These are phyloP conservation scores for Anoplopoma fimbria DNA, from an alignment of 2,113 vertebrate genomes.

Conservation along the genomic window DNA sequence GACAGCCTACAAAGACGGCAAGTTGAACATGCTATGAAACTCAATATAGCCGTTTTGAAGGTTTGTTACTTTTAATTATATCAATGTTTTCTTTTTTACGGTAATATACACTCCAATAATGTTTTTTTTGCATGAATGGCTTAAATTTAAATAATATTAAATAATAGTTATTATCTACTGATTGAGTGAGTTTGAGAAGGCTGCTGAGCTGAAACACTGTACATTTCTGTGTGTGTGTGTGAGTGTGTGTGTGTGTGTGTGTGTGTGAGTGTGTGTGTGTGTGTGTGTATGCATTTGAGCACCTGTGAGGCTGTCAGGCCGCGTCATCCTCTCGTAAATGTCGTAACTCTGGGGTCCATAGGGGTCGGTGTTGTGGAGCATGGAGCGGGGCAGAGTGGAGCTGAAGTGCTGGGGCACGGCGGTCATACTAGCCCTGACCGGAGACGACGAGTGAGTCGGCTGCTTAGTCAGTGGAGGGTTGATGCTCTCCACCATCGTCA, in stretches of 20 bases:
- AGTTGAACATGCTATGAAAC: background rate
- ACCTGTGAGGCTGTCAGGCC: slow-evolving; percentile 95
- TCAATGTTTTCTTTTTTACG: background rate
- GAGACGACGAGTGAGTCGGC: slow-evolving; percentile 82
- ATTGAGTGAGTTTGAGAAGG: slow-evolving; percentile 66
- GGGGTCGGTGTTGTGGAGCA: slow-evolving; percentile 86
- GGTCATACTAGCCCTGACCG: slow-evolving; percentile 90
- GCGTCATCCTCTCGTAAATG: slow-evolving; percentile 93
- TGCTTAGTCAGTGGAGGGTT: slow-evolving; percentile 87
- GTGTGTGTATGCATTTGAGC: slow-evolving; percentile 16
- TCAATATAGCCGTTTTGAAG: background rate
- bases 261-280: slow-evolving; percentile 18
- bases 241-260: background rate
- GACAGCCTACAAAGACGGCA: background rate
- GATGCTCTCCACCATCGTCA: slow-evolving; percentile 85
- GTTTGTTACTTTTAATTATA: background rate
- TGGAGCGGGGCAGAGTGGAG: slow-evolving; percentile 87
- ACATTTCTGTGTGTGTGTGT: slow-evolving; percentile 13
- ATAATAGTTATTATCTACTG: slow-evolving; percentile 5
- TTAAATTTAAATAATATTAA: background rate
- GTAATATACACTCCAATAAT: background rate
- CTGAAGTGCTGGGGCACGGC: slow-evolving; percentile 94
- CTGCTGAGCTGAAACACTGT: background rate
- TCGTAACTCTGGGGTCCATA: slow-evolving; percentile 91
- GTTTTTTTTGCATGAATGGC: background rate